Conservation (phyloP, 2,888 invertebrate species). For the Cecidostiba fungosa region DNA sequence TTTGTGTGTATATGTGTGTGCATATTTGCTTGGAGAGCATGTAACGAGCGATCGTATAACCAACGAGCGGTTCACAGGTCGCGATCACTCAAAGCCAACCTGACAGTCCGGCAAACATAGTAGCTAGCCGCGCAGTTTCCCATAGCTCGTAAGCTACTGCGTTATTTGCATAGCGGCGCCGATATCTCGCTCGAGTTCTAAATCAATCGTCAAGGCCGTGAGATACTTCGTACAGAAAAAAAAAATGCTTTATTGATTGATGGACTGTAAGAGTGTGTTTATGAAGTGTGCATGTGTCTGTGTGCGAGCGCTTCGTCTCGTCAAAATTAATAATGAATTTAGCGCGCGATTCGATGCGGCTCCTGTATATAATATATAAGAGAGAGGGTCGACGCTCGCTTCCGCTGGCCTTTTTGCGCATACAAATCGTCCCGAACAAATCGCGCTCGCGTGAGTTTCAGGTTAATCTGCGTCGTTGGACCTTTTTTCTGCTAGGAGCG, state of each 20-base stretch:
- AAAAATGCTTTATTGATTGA: background rate
- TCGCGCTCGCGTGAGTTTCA: constrained; percentile 24
- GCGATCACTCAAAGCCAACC: constrained; percentile 3
- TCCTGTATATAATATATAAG: background rate
- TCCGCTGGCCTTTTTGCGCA: constrained; percentile 16
- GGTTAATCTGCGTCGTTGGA: constrained; percentile 35
- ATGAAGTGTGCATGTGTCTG: no score
- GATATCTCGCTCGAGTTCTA: background rate
- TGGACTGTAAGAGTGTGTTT: background rate
- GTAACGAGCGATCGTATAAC: constrained; percentile 21
- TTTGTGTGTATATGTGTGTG: background rate
- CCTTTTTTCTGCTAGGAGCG: background rate
- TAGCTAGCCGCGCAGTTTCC: background rate
- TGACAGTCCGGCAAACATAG: constrained; percentile 2
- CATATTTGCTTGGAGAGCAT: background rate
- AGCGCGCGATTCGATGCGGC: background rate
- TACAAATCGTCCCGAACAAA: constrained; percentile 48
- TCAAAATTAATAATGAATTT: constrained; percentile 32
- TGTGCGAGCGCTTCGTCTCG: background rate
- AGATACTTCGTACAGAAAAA: background rate
- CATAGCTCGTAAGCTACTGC: background rate
- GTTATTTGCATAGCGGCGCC: background rate
- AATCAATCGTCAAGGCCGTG: constrained; percentile 3
- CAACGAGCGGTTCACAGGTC: constrained; percentile 1
- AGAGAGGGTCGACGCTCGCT: constrained; percentile 11